Base-by-base conservation (phyloP, 64 coral and sea anemone species). In the Pocillopora verrucosa region DNA sequence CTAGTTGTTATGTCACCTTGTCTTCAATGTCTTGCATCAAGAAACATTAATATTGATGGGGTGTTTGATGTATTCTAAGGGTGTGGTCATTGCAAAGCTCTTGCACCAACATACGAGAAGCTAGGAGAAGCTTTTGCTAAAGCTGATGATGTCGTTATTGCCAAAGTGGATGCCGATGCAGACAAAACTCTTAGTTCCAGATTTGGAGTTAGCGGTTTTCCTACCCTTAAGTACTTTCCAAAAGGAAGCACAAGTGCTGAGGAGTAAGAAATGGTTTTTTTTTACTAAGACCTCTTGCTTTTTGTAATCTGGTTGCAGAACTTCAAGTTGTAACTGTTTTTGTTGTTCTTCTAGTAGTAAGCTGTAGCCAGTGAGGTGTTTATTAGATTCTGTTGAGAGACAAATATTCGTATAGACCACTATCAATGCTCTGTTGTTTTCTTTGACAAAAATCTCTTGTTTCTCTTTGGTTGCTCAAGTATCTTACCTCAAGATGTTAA, bases 81-180 rank as follows among this genome's bases (percentile, higher is more conserved):
- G 94, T 96, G 94, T 91, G 94, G 94, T 83, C 94, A 96, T 34
- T 96, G 94, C 57, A 96, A 96, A 41, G 77, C 82, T 11, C 91
- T 96, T 61, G 91, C 94, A 26, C 94, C 94, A 37, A 96, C 88
- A 34, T 96, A 96, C 90, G 94, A 96, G 60, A 70, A 93, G 74
- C 82, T 96, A 62, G 94, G 94, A 45, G 72, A 90, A 74, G 91
- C 88, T 63, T 96, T 89, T 93, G 61, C 76, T 34, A 92, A 90
- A 34, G 56, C 91, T n/a, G 81, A 90, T 59, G 88, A 91, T 79
- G 94, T 96, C 6, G 45, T 93, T 24, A 96, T 96, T 77, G 94
- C 88, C 37, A 96, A 91, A 26, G 91, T 96, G 14, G 94, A 96
- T 88, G 94, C 91, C 56, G 94, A 96, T 93, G 58, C 61, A 61